Conservation (phyloP, 2,113 vertebrate species). For the Chaetorhynchus papuensis region DNA sequence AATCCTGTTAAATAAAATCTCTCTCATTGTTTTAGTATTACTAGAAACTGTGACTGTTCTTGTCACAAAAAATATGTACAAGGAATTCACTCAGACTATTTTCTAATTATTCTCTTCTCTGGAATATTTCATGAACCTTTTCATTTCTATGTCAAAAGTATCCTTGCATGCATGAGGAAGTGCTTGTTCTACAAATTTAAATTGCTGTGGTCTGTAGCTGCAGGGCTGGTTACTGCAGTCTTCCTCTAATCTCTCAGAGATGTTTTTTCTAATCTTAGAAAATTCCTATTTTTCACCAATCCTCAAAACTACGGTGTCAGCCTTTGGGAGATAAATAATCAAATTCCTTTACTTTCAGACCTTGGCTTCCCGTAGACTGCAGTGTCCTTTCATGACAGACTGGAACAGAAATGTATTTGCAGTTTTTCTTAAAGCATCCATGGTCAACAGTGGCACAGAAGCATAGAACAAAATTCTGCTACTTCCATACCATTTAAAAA, state of each 20-base stretch:
- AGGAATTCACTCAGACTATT: not conserved
- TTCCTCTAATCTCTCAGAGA: not conserved
- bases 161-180: not conserved
- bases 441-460: not conserved
- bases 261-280: not conserved
- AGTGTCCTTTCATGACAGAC: not conserved
- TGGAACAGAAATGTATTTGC: not conserved
- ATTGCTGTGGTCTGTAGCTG: not conserved
- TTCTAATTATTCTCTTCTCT: not conserved
- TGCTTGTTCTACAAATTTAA: not conserved
- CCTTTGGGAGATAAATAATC: not conserved
- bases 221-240: not conserved
- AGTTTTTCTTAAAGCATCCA: not conserved
- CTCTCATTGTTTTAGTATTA: not conserved
- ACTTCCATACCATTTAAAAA: not conserved
- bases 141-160: not conserved
- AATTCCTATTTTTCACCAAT: not conserved
- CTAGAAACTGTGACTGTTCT: not conserved
- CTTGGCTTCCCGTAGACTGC: not conserved
- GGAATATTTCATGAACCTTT: not conserved
- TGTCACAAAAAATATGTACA: not conserved
- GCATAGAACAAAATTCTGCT: not conserved
- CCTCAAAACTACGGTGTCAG: constrained; percentile 13
- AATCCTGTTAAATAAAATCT: not conserved
- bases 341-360: not conserved